phyloP scores from a whole-genome alignment of 2,113 vertebrate species.

The Porphyrio hochstetteri region DNA sequence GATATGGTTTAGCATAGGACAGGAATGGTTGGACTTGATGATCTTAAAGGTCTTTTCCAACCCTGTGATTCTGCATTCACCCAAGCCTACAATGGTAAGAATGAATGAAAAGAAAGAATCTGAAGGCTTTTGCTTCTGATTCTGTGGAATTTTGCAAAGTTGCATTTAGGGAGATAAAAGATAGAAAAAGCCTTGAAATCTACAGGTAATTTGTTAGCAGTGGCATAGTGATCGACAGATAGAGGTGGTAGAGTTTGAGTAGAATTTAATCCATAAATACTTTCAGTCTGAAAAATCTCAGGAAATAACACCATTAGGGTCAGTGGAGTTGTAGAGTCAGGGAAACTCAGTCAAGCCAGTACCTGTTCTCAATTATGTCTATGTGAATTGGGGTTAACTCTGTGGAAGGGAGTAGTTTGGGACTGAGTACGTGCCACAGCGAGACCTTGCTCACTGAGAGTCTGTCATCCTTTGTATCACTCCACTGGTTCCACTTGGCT shows the following conservation, averaged over 20 bases:
- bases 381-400: neutral
- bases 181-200: neutral
- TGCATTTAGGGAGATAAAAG: neutral
- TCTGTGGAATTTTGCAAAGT: neutral
- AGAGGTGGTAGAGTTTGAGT: neutral
- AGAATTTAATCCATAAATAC: neutral
- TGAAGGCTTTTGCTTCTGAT: neutral
- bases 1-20: too few relatives aligned
- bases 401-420: neutral
- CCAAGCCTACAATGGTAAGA: neutral
- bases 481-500: neutral
- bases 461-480: fast-evolving
- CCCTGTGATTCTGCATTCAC: neutral
- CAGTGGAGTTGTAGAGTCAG: neutral
- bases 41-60: too few relatives aligned
- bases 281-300: neutral
- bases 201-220: neutral
- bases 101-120: neutral
- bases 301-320: neutral
- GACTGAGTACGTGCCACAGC: neutral
- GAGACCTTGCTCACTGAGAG: neutral
- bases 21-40: too few relatives aligned
- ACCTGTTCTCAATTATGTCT: neutral
- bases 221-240: neutral
- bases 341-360: neutral